Conservation (phyloP, 1,140 invertebrate species). For the Habropoda laboriosa region DNA sequence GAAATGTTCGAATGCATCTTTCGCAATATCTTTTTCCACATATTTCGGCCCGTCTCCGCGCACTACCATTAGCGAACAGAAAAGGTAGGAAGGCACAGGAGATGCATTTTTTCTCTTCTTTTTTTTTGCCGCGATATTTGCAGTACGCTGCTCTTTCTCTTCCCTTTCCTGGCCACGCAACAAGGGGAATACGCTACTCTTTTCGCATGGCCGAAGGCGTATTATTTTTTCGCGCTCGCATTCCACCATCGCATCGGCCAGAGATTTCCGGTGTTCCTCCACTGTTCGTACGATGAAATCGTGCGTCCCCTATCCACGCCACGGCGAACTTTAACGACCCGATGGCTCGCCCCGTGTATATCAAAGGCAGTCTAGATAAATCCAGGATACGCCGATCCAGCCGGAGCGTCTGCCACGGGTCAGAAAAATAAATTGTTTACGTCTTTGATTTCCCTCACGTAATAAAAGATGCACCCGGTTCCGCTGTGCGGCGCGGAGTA, state of each 20-base stretch:
- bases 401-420: background rate
- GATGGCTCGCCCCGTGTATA: background rate
- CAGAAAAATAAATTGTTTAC: slow-evolving; percentile 39
- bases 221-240: slow-evolving; percentile 14
- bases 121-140: background rate
- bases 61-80: background rate
- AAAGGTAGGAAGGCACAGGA: background rate
- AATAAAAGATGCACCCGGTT: slow-evolving; percentile 32
- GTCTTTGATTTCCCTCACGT: slow-evolving; percentile 44
- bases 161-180: background rate
- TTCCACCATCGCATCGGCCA: background rate
- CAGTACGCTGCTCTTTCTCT: background rate
- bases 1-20: background rate
- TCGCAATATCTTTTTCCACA: background rate
- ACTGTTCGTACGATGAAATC: slow-evolving; percentile 13
- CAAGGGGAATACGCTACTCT: background rate
- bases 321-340: background rate
- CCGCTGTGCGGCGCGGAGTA: background rate
- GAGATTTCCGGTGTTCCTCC: background rate
- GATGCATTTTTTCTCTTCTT: background rate
- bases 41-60: background rate
- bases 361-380: background rate
- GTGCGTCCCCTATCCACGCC: background rate
- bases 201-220: slow-evolving; percentile 31
- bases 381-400: slow-evolving; percentile 19